These are phyloP conservation scores for Trachymyrmex septentrionalis DNA, from an alignment of 1,140 invertebrate species.

Conservation along the genomic window DNA sequence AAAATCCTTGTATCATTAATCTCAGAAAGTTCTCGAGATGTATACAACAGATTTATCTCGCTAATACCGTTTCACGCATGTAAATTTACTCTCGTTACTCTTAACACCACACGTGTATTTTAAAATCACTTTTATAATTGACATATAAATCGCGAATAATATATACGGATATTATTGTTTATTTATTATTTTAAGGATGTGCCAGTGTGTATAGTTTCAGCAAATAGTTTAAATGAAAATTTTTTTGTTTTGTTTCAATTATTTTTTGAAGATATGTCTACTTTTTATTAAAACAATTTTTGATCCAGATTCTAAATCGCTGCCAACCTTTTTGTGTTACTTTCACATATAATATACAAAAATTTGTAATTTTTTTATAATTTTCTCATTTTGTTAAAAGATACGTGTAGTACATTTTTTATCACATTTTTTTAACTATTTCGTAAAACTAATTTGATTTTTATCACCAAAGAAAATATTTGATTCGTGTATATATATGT, in stretches of 20 bases:
- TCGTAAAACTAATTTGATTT: background rate
- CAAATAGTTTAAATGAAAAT: too few relatives aligned
- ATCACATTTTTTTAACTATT: background rate
- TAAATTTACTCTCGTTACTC: slow-evolving; percentile 13
- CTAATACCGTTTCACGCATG: slow-evolving; percentile 12
- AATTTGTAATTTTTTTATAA: too few relatives aligned
- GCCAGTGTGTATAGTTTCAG: too few relatives aligned
- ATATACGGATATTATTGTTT: background rate
- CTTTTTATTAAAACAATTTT: too few relatives aligned
- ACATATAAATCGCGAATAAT: background rate
- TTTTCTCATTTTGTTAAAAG: too few relatives aligned
- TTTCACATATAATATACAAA: too few relatives aligned
- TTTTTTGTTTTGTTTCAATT: too few relatives aligned
- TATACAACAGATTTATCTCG: slow-evolving; percentile 28
- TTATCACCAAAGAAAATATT: background rate
- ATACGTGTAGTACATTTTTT: background rate
- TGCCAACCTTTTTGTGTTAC: too few relatives aligned
- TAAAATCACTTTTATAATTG: background rate
- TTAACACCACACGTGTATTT: background rate
- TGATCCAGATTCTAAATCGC: too few relatives aligned
- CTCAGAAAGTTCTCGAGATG: slow-evolving; percentile 32
- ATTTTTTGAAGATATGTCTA: too few relatives aligned
- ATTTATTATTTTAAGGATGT: too few relatives aligned
- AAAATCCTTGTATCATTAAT: slow-evolving; percentile 55
- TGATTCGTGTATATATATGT: background rate